Evolutionary conservation across 2,113 vertebrate species (phyloP).

Genomic region (Brachyhypopomus gauderio): DNA sequence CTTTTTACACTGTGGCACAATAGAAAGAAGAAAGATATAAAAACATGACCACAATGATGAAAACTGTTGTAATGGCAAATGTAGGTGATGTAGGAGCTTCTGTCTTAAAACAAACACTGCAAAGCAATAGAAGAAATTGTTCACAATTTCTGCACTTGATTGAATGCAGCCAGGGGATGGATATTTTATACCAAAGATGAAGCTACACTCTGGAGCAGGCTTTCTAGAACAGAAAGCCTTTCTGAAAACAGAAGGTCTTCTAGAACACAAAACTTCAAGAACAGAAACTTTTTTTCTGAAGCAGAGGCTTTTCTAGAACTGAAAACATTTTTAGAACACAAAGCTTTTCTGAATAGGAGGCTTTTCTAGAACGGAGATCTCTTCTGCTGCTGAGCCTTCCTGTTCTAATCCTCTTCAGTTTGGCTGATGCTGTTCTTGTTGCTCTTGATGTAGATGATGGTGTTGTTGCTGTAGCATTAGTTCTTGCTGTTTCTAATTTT

Average conservation of each 20-base stretch:
- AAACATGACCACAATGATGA: too few relatives aligned
- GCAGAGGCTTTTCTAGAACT: too few relatives aligned
- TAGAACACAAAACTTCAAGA: too few relatives aligned
- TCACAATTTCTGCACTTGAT: constrained; percentile 99
- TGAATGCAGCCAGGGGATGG: constrained; percentile 96
- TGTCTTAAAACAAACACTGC: constrained; percentile 83
- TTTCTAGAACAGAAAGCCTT: constrained; percentile 53
- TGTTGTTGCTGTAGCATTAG: constrained; percentile 56
- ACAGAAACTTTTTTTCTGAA: constrained; percentile 54
- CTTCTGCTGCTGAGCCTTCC: background rate
- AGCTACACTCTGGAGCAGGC: constrained; percentile 79
- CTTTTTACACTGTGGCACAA: constrained; percentile 78
- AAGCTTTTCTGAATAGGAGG: too few relatives aligned
- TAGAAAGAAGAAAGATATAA: too few relatives aligned
- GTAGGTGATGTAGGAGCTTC: constrained; percentile 80
- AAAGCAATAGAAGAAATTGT: constrained; percentile 99
- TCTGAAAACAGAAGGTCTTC: too few relatives aligned
- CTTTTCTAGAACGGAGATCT: too few relatives aligned
- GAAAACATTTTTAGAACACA: too few relatives aligned
- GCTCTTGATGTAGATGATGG: constrained; percentile 85
- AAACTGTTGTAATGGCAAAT: too few relatives aligned
- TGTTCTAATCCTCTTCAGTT: constrained; percentile 64
- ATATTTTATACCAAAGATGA: constrained; percentile 99
- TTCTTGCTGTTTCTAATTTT: background rate
- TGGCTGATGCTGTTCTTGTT: constrained; percentile 73